Evolutionary conservation across 1,140 invertebrate genomes (phyloP), one percentile per base, ranked within the genome.

Genomic region (Eurosta solidaginis): DNA sequence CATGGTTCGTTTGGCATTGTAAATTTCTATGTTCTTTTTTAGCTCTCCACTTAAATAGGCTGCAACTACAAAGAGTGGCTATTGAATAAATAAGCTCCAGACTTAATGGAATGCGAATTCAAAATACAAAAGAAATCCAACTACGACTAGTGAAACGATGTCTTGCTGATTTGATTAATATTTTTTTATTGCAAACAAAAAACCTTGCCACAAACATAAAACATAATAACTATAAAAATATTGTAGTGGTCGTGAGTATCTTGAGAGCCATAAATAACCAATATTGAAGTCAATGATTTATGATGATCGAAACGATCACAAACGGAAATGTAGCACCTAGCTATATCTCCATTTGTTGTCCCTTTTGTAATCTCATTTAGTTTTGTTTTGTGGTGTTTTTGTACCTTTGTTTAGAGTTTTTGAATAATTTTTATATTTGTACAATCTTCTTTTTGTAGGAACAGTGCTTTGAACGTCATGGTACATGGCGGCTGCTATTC

Each of bases 221-320:
- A 6, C 3, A 36, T n/a, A 14, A 14, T 42, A 68, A 74, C 9
- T 2, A 5, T 0, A 25, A 74, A 9, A 47, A 29, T 74, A 27
- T 25, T 45, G 44, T 4, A 74, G 44, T 47, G 73, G 45, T 20
- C 40, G 27, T 36, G 59, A 12, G 59, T 22, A 3, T 27, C 5
- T 6, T 27, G 44, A 74, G 44, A 74, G 22, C 73, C 42, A 33
- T 0, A 1, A 20, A 12, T 45, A 74, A 47, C 29, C 73, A 74
- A 45, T 29, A 74, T 29, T 33, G 27, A 20, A 74, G 73, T 47
- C 42, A 74, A 74, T 74, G 73, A 74, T 74, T 74, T 74, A 74
- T 74, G 44, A 74, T 42, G 45, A 74, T 7, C 33, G 33, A 68
- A 40, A 68, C 27, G 17, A 20, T 6, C n/a, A n/a, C 33, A 7